Evolutionary conservation across 2,888 invertebrate species (phyloP).

Genomic region (Drosophila kuntzei): DNA sequence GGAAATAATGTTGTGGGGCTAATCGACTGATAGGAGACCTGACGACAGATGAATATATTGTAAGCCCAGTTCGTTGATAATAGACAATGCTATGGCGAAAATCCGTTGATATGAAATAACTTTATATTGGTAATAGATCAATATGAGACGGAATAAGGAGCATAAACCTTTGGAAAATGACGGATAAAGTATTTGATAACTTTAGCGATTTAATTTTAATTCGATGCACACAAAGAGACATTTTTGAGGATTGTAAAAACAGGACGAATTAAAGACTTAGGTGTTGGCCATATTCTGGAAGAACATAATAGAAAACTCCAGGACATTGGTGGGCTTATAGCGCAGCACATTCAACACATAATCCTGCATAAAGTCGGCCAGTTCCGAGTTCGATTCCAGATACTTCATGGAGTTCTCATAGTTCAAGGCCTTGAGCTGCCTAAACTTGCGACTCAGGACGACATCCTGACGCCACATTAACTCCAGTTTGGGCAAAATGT

Average conservation of each 20-base stretch:
- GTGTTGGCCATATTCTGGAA: constrained; percentile 71
- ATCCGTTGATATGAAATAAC: too few species aligned
- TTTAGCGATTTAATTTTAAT: neutral
- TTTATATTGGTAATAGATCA: too few species aligned
- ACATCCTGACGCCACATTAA: constrained; percentile 77
- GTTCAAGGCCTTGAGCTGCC: constrained; percentile 66
- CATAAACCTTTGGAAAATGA: too few species aligned
- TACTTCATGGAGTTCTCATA: constrained; percentile 73
- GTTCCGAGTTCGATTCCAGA: constrained; percentile 70
- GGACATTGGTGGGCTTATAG: constrained; percentile 78
- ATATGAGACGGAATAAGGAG: too few species aligned
- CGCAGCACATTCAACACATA: constrained; percentile 78
- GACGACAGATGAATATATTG: too few species aligned
- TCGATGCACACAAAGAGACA: neutral
- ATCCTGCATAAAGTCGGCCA: constrained; percentile 80
- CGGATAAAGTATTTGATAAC: neutral
- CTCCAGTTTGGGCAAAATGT: constrained; percentile 74
- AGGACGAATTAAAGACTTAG: neutral
- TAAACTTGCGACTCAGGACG: constrained; percentile 58
- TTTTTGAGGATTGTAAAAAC: neutral
- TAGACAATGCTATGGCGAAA: too few species aligned
- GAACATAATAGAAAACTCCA: constrained; percentile 79
- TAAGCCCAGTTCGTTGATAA: neutral
- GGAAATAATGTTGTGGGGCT: neutral
- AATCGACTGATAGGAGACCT: neutral